Evolutionary conservation across 2,797 vertebrate genomes (phyloP).

Genomic region (Sciaenops ocellatus): DNA sequence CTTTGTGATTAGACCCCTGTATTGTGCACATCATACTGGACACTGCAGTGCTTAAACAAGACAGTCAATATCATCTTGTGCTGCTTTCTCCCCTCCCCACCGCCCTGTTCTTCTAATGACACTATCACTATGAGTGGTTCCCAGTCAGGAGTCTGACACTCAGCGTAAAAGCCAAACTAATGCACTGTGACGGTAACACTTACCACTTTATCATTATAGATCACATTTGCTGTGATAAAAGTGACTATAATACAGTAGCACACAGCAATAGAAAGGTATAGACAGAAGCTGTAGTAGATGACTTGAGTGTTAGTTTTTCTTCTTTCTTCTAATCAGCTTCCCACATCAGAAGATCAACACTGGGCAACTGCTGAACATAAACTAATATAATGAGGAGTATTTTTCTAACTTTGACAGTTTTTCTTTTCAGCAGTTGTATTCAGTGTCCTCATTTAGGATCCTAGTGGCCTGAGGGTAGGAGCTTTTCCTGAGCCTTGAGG

Average conservation of each 20-base stretch:
- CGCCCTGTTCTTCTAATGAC: constrained; percentile 72
- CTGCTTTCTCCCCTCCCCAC: constrained; percentile 31
- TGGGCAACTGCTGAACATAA: background rate
- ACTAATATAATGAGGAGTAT: background rate
- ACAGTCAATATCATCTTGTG: constrained; percentile 58
- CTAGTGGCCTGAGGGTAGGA: too few species aligned
- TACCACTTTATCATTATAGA: constrained; percentile 11
- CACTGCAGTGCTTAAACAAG: constrained; percentile 64
- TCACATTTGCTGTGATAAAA: background rate
- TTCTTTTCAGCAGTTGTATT: background rate
- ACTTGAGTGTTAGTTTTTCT: background rate
- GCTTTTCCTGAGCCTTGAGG: background rate
- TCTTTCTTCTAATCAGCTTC: constrained; percentile 3
- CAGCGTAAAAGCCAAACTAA: constrained; percentile 61
- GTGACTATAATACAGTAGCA: background rate
- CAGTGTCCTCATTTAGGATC: too few species aligned
- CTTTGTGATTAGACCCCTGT: constrained; percentile 64
- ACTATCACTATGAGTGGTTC: constrained; percentile 53
- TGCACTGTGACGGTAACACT: constrained; percentile 46
- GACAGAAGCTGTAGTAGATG: too few species aligned
- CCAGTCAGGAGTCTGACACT: constrained; percentile 40
- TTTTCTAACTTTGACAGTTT: constrained; percentile 1
- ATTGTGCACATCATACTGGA: constrained; percentile 54
- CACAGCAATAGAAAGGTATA: background rate
- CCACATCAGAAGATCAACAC: background rate